A percentile compares a stretch with the other conserved stretches of the same genome.
Conservation (phyloP, 2,888 invertebrate genomes). For the Catotricha subobsoleta region DNA sequence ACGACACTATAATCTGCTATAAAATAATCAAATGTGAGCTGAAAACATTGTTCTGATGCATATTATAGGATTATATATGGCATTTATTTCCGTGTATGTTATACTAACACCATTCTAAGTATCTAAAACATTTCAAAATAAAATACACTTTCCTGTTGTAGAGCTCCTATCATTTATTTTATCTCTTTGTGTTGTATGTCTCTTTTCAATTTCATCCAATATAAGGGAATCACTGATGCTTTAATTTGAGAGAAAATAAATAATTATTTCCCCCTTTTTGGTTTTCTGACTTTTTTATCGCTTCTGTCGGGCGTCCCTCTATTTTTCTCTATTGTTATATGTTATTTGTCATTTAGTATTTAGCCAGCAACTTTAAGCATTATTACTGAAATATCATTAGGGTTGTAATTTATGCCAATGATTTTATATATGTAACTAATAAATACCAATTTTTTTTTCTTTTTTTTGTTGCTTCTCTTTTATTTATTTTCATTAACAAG, state of each 20-base stretch:
- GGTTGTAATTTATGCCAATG: background rate
- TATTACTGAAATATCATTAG: background rate
- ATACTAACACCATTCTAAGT: no score
- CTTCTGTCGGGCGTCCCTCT: background rate
- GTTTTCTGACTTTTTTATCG: background rate
- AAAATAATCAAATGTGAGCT: no score
- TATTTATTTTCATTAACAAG: background rate
- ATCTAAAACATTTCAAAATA: no score
- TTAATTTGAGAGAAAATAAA: background rate
- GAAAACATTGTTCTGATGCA: no score
- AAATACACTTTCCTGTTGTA: no score
- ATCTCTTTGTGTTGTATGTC: no score
- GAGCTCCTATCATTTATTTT: no score
- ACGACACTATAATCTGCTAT: no score
- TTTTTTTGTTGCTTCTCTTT: background rate
- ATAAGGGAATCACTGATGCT: background rate
- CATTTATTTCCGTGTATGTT: no score
- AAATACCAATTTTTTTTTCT: background rate
- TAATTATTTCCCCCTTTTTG: background rate
- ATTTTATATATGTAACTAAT: background rate
- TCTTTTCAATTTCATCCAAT: background rate
- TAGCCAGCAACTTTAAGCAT: background rate
- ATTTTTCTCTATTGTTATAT: background rate
- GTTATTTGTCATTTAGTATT: background rate
- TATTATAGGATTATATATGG: no score